phyloP scores from a whole-genome alignment of 2,113 vertebrate species.

The Dicaeum eximium region DNA sequence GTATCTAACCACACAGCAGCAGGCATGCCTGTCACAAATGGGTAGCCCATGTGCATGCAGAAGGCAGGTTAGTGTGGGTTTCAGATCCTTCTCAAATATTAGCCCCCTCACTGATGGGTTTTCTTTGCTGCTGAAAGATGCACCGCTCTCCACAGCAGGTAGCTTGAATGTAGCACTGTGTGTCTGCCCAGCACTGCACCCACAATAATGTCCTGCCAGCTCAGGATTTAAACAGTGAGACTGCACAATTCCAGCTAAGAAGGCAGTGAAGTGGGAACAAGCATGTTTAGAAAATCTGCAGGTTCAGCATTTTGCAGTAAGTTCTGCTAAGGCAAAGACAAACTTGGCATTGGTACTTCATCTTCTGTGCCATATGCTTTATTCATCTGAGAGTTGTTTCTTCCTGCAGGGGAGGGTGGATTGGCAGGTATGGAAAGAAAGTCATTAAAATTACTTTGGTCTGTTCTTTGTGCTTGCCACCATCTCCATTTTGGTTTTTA shows the following conservation, averaged over 20 bases:
- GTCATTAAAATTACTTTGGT: slow-evolving; percentile 4
- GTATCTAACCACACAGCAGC: background rate
- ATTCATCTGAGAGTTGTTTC: background rate
- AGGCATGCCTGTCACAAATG: background rate
- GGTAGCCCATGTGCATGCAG: background rate
- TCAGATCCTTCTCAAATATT: background rate
- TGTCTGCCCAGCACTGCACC: background rate
- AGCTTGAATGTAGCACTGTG: background rate
- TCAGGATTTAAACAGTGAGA: background rate
- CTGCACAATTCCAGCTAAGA: background rate
- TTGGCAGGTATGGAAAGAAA: slow-evolving; percentile 39
- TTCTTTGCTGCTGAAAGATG: background rate
- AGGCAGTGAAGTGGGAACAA: background rate
- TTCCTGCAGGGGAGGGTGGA: slow-evolving; percentile 42
- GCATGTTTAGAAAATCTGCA: background rate
- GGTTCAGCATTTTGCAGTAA: slow-evolving; percentile 8
- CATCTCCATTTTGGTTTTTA: background rate
- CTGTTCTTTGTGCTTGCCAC: background rate
- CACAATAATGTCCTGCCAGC: background rate
- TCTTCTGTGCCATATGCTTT: slow-evolving; percentile 26
- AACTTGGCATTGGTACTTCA: background rate
- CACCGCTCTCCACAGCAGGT: background rate
- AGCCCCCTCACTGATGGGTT: background rate
- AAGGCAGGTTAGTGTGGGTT: background rate
- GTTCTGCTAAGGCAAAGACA: slow-evolving; percentile 9